Evolutionary conservation across 2,888 invertebrate species (phyloP).

Genomic region (Anarsia innoxiella): DNA sequence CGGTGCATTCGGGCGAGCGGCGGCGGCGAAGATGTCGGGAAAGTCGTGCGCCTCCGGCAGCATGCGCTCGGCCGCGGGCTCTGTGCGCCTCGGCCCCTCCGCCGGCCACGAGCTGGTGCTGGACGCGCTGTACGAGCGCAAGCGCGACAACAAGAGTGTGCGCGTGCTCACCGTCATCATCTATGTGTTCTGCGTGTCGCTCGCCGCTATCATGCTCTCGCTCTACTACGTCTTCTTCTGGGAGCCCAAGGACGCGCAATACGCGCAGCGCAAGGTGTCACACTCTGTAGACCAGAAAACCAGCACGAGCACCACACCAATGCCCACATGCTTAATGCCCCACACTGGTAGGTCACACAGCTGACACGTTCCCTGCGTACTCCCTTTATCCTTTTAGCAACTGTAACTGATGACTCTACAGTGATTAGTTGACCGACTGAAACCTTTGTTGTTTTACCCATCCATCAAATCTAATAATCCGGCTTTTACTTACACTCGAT

Average conservation of each 20-base stretch:
- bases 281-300: slow-evolving; percentile 67
- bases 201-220: slow-evolving; percentile 94
- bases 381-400: slow-evolving; percentile 6
- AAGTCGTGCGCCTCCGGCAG: slow-evolving; percentile 74
- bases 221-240: slow-evolving; percentile 96
- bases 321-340: slow-evolving; percentile 73
- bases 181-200: slow-evolving; percentile 94
- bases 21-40: slow-evolving; percentile 66
- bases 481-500: neutral
- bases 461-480: neutral
- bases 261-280: slow-evolving; percentile 70
- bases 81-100: slow-evolving; percentile 52
- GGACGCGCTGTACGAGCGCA: slow-evolving; percentile 86
- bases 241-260: slow-evolving; percentile 82
- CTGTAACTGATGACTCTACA: slow-evolving; percentile 3
- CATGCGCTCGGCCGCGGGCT: slow-evolving; percentile 66
- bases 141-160: slow-evolving; percentile 90
- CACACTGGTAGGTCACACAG: slow-evolving; percentile 70
- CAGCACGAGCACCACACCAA: slow-evolving; percentile 67
- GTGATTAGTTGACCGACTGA: too few species aligned
- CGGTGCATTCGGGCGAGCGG: slow-evolving; percentile 39
- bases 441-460: too few species aligned
- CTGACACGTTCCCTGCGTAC: slow-evolving; percentile 46
- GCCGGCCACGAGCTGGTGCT: slow-evolving; percentile 78
- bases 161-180: slow-evolving; percentile 94